Conservation (phyloP, 92 coral and sea anemone genomes). For the Siderastrea siderea region DNA sequence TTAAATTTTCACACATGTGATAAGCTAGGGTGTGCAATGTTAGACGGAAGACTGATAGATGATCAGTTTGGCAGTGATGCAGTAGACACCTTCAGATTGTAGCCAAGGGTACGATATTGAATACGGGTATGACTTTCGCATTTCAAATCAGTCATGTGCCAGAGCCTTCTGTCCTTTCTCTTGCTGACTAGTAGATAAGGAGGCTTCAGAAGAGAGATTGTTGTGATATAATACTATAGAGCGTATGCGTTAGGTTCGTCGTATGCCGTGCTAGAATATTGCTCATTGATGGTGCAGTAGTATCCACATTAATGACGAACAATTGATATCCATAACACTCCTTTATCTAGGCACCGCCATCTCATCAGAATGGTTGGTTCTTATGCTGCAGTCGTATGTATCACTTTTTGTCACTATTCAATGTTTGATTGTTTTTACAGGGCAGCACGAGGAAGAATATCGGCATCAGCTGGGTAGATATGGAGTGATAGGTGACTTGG, state of each 20-base stretch:
- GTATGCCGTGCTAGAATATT: too few relatives aligned
- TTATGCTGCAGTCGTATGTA: too few relatives aligned
- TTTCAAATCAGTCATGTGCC: too few relatives aligned
- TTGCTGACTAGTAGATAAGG: background rate
- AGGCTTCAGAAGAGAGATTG: background rate
- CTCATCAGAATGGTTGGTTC: too few relatives aligned
- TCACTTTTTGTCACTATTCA: too few relatives aligned
- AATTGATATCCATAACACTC: too few relatives aligned
- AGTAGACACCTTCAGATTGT: background rate
- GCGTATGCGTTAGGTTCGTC: too few relatives aligned
- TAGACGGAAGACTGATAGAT: background rate
- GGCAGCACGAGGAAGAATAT: conserved; percentile 77
- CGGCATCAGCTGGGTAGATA: conserved; percentile 89
- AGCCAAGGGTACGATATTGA: background rate
- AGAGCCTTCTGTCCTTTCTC: background rate
- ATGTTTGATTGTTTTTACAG: conserved; percentile 39
- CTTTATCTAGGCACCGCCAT: too few relatives aligned
- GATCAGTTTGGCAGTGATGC: background rate
- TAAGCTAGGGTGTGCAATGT: background rate
- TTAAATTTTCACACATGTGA: background rate
- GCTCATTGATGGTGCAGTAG: too few relatives aligned
- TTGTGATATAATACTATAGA: background rate
- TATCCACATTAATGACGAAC: too few relatives aligned
- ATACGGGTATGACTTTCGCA: background rate
- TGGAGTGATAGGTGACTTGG: conserved; percentile 91